phyloP scores from a whole-genome alignment of 2,113 vertebrate genomes.

The Casuarius casuarius region DNA sequence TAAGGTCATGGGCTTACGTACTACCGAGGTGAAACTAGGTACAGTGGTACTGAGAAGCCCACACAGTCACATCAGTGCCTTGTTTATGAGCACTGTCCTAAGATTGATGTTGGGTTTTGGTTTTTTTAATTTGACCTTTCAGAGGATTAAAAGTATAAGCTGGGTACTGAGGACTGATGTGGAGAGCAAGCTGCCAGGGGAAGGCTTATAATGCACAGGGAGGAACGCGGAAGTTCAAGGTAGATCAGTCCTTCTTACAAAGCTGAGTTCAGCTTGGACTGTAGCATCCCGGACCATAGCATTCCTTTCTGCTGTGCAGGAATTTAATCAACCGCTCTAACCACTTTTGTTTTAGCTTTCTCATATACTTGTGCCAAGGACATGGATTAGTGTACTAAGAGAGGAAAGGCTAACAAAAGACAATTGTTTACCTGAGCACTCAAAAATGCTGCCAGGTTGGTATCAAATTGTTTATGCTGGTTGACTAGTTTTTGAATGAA shows the following conservation, averaged over 20 bases:
- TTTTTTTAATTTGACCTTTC: neutral
- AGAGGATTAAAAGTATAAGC: neutral
- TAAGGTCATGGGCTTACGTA: neutral
- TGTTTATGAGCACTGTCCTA: neutral
- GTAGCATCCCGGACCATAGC: too few relatives aligned
- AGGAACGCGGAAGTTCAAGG: neutral
- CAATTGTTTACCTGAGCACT: neutral
- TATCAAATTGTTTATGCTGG: neutral
- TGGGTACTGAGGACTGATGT: neutral
- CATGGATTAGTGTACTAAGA: neutral
- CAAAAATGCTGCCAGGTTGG: neutral
- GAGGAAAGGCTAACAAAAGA: neutral
- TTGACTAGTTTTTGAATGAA: neutral
- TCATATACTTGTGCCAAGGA: neutral
- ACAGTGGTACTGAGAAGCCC: neutral
- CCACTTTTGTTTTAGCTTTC: neutral
- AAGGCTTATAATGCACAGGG: accelerated
- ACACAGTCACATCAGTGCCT: neutral
- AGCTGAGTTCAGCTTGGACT: neutral
- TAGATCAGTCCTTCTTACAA: neutral
- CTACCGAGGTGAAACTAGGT: neutral
- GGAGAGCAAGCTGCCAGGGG: neutral
- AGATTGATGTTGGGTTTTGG: neutral
- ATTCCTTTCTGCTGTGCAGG: neutral
- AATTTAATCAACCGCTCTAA: neutral